Conservation (phyloP, 2,888 invertebrate species). For the Idaea biselata region DNA sequence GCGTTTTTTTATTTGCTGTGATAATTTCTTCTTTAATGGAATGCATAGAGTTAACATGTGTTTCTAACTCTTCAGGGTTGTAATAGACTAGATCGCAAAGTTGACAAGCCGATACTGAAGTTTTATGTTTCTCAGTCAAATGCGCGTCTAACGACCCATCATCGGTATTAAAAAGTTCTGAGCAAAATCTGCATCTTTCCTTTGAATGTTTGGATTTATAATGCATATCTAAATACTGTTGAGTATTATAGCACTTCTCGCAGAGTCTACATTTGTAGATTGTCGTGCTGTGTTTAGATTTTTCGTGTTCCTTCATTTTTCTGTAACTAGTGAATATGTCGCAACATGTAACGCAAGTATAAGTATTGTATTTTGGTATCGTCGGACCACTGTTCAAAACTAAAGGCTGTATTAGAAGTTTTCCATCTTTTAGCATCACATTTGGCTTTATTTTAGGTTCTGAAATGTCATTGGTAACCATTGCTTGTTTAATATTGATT, state of each 20-base stretch:
- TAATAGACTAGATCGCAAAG: slow-evolving; percentile 49
- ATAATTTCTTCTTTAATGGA: slow-evolving; percentile 22
- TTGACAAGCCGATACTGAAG: slow-evolving; percentile 38
- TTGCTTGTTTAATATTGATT: background rate
- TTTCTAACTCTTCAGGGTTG: slow-evolving; percentile 37
- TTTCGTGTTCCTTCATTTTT: slow-evolving; percentile 46
- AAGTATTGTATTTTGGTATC: slow-evolving; percentile 35
- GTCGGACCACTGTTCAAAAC: slow-evolving; percentile 26
- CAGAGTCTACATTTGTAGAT: slow-evolving; percentile 46
- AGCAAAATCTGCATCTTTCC: slow-evolving; percentile 46
- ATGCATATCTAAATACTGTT: slow-evolving; percentile 47
- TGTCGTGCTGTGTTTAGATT: slow-evolving; percentile 38
- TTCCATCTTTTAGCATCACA: slow-evolving; percentile 38
- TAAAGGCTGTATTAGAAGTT: slow-evolving; percentile 40
- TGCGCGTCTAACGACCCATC: slow-evolving; percentile 27
- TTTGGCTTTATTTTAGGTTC: slow-evolving; percentile 28
- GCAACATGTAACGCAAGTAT: slow-evolving; percentile 40
- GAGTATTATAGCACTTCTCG: slow-evolving; percentile 42
- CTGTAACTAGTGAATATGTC: slow-evolving; percentile 46
- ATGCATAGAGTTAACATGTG: slow-evolving; percentile 46
- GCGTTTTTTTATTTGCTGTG: slow-evolving; percentile 27
- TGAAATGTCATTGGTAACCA: background rate
- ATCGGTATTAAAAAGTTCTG: slow-evolving; percentile 33
- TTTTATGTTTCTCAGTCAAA: slow-evolving; percentile 40
- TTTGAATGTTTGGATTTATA: slow-evolving; percentile 41